Evolutionary conservation across 2,113 vertebrate genomes (phyloP).

Genomic region (Microtus montanus): DNA sequence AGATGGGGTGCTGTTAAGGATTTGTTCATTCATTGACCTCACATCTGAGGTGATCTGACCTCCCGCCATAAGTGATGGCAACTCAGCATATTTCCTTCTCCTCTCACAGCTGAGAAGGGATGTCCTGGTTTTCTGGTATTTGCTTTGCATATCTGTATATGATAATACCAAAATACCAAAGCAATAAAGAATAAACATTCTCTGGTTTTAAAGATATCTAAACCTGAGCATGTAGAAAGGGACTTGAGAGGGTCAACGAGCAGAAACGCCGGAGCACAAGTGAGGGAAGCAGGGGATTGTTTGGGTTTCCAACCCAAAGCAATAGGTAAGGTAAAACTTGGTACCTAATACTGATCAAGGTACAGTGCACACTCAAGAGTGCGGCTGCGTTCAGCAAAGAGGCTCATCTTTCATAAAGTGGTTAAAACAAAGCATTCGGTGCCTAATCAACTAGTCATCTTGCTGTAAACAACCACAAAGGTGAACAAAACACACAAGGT

Average conservation of each 20-base stretch:
- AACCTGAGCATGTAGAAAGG: not conserved
- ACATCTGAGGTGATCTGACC: constrained; percentile 29
- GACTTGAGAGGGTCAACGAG: not conserved
- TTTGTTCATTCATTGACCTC: not conserved
- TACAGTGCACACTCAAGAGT: not conserved
- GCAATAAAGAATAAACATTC: not conserved
- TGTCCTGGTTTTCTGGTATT: not conserved
- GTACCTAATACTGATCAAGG: not conserved
- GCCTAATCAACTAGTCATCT: not conserved
- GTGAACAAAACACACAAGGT: not conserved
- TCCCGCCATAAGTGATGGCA: not conserved
- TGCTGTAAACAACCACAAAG: not conserved
- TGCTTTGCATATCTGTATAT: not conserved
- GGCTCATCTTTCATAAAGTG: not conserved
- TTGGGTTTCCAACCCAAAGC: not conserved
- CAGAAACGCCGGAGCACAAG: not conserved
- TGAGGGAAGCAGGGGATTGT: not conserved
- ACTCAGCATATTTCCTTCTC: not conserved
- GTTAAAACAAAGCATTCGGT: not conserved
- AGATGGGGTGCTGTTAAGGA: not conserved
- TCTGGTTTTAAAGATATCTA: not conserved
- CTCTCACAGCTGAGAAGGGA: not conserved
- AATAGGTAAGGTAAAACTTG: not conserved
- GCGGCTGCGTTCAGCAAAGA: not conserved
- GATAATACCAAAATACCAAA: not conserved